Evolutionary conservation across 2,797 vertebrate species (phyloP).

Genomic region (Crax fasciolata): DNA sequence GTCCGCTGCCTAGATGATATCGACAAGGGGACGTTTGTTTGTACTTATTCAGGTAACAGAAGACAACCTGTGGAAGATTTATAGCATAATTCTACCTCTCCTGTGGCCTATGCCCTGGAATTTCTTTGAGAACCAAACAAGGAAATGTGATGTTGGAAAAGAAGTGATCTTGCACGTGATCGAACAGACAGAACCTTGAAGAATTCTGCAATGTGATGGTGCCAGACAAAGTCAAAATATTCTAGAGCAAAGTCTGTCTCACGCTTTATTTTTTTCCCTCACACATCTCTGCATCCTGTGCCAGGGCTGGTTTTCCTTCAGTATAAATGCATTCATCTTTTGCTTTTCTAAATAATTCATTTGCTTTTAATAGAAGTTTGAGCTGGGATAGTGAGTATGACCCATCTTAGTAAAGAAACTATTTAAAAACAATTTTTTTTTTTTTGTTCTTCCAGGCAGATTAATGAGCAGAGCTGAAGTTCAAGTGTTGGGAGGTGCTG

Average conservation of each 20-base stretch:
- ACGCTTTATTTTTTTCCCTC: not conserved
- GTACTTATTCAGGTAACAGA: conserved; percentile 91
- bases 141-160: not conserved
- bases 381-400: not conserved
- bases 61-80: not conserved
- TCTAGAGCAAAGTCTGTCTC: not conserved
- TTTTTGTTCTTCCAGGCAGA: conserved; percentile 77
- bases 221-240: not conserved
- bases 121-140: not conserved
- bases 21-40: conserved; percentile 93
- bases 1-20: conserved; percentile 95
- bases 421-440: not conserved
- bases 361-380: not conserved
- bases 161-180: not conserved
- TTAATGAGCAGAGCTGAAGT: conserved; percentile 77
- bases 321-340: not conserved
- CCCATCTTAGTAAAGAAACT: not conserved
- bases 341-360: not conserved
- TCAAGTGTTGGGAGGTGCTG: conserved; percentile 10
- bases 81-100: not conserved
- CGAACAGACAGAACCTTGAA: not conserved
- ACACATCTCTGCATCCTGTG: not conserved
- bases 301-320: not conserved
- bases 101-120: not conserved
- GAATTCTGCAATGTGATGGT: not conserved